Conservation (phyloP, 2,113 vertebrate species). For the Chinchilla lanigera region DNA sequence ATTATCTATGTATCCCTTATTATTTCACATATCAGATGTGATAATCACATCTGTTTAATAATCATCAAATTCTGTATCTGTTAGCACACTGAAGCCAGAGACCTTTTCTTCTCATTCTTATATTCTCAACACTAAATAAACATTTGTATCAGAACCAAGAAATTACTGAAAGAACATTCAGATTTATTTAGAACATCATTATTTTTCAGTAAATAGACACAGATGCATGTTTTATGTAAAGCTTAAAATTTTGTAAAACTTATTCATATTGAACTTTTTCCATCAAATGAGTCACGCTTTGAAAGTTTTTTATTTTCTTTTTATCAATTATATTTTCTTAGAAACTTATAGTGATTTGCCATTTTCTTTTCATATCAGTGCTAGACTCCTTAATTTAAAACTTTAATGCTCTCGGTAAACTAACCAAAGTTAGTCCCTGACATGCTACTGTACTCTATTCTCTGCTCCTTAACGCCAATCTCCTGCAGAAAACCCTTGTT, state of each 20-base stretch:
- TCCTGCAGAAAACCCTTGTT: background rate
- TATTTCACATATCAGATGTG: background rate
- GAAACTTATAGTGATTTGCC: background rate
- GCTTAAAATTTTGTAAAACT: slow-evolving; percentile 39
- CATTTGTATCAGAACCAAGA: slow-evolving; percentile 38
- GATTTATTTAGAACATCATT: background rate
- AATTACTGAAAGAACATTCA: slow-evolving; percentile 37
- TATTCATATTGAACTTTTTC: slow-evolving; percentile 27
- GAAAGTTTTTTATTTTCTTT: background rate
- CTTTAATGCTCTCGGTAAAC: background rate
- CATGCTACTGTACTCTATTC: background rate
- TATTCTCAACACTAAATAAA: background rate
- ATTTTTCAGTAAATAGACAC: background rate
- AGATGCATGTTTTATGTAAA: slow-evolving; percentile 36
- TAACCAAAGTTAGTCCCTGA: background rate
- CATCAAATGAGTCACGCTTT: background rate
- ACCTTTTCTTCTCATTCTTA: background rate
- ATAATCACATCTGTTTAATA: background rate
- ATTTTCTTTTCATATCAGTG: background rate
- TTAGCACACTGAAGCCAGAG: background rate
- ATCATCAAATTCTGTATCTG: background rate
- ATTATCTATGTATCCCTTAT: background rate
- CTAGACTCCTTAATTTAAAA: background rate
- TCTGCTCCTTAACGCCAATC: background rate
- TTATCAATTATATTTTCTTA: background rate